Evolutionary conservation across 2,797 vertebrate genomes (phyloP), one percentile per base, ranked within the genome.

Genomic region (Melanotaenia boesemani): DNA sequence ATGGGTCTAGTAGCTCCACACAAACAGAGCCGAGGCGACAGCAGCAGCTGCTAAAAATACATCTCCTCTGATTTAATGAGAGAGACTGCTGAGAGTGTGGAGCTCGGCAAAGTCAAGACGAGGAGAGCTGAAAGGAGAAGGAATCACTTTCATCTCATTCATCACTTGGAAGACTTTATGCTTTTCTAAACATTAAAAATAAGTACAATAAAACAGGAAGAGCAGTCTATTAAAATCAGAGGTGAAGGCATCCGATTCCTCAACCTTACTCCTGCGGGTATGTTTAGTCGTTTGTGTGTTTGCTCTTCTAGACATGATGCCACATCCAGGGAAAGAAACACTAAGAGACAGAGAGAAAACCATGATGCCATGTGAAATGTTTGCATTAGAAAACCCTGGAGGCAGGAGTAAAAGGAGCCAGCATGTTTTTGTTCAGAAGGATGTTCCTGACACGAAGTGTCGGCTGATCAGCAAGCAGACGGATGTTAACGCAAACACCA

Each of bases 11-110:
- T 18, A 48, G 64, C 69, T 76, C 70, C 48, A 70, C 32, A 68
- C 39, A 63, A 7, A 13, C 5, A 63, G 55, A 30, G 18, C 50
- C 65, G 55, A 76, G 37, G 66, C 73, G 76, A 71, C 44, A 60
- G 60, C 62, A 50, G 56, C 59, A 70, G 28, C 28, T 28, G 62
- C 59, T 77, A 76, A 68, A 80, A 73, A 82, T 80, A 82, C 22
- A 70, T 20, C 26, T 24, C 55, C 34, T 41, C 15, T 60, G 28
- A 61, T 71, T 80, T 73, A 80, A 81, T 68, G 72, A 81, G 72
- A 52, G 34, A 39, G 37, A 39, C 37, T 3, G 9, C 37, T 10
- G 37, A 39, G 48, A 57, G 55, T 72, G 52, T 32, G 72, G 20
- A 52, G 69, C 13, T 32, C 13, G 26, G 67, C 44, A 60, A 61